Evolutionary conservation across 2,113 vertebrate genomes (phyloP).

Genomic region (Sphaerodactylus townsendi): DNA sequence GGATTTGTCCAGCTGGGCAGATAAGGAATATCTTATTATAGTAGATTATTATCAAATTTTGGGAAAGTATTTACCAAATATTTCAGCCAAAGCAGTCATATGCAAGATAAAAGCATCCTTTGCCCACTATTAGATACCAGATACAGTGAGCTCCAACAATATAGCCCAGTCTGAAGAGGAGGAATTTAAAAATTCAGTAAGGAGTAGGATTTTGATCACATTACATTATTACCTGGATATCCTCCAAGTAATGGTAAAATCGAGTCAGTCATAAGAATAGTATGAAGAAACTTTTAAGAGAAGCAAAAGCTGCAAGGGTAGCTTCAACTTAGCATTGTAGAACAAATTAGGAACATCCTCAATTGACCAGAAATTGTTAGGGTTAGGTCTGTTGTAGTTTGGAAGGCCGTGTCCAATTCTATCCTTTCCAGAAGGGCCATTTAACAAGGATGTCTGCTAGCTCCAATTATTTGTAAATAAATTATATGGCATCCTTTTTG

Average conservation of each 20-base stretch:
- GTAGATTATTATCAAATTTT: too few relatives aligned
- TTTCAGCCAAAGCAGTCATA: neutral
- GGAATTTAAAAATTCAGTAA: neutral
- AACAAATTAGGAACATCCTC: too few relatives aligned
- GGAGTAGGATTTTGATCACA: neutral
- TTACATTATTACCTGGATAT: neutral
- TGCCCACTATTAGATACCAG: neutral
- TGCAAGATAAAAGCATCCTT: neutral
- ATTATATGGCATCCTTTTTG: too few relatives aligned
- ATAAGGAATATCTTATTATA: neutral
- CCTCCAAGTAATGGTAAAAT: neutral
- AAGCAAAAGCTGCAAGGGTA: neutral
- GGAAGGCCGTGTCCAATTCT: too few relatives aligned
- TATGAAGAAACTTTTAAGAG: neutral
- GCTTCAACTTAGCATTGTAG: too few relatives aligned
- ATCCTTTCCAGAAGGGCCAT: too few relatives aligned
- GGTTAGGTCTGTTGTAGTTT: too few relatives aligned
- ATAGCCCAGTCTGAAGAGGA: neutral
- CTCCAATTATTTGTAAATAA: too few relatives aligned
- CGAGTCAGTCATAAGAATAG: neutral
- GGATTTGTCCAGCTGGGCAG: too few relatives aligned
- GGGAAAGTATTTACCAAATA: neutral
- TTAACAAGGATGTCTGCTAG: too few relatives aligned
- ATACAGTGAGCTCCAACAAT: neutral
- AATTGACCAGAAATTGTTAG: too few relatives aligned